These are phyloP conservation scores for Ceratoteleas bidentatus DNA, from an alignment of 1,140 invertebrate species.

Conservation along the genomic window DNA sequence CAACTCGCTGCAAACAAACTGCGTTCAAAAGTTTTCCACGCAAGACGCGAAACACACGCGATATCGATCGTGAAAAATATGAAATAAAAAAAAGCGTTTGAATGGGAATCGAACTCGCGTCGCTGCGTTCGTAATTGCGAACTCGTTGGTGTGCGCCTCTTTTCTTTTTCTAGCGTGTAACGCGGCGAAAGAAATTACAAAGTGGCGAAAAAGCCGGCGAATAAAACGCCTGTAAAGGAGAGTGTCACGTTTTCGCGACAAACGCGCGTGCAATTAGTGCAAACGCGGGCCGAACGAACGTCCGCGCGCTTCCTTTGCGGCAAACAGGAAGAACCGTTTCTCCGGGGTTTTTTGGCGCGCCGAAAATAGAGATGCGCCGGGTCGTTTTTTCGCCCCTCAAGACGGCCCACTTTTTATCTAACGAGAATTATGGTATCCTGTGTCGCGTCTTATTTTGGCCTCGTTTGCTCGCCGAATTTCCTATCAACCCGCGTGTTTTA, in stretches of 20 bases:
- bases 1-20: too few relatives aligned
- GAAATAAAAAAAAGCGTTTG: too few relatives aligned
- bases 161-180: constrained; percentile 18
- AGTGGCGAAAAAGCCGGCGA: constrained; percentile 25
- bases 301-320: constrained; percentile 43
- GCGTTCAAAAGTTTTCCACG: too few relatives aligned
- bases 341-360: constrained; percentile 32
- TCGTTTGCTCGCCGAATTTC: too few relatives aligned
- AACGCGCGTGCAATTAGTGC: constrained; percentile 47
- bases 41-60: too few relatives aligned
- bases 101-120: too few relatives aligned
- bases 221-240: constrained; percentile 15
- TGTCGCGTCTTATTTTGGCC: constrained; percentile 42
- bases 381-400: constrained; percentile 56
- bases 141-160: too few relatives aligned
- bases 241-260: constrained; percentile 42
- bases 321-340: constrained; percentile 59
- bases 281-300: constrained; percentile 34
- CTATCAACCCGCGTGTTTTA: too few relatives aligned
- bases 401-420: constrained; percentile 57
- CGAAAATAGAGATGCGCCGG: constrained; percentile 67
- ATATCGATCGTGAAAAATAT: too few relatives aligned
- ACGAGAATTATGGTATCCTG: constrained; percentile 73
- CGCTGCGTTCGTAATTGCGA: too few relatives aligned
- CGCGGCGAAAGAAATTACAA: constrained; percentile 19